A percentile compares a stretch with the other conserved stretches of the same genome.
These are phyloP conservation scores for Cremastinae sp. DNA, from an alignment of 2,888 invertebrate species.

Conservation along the genomic window DNA sequence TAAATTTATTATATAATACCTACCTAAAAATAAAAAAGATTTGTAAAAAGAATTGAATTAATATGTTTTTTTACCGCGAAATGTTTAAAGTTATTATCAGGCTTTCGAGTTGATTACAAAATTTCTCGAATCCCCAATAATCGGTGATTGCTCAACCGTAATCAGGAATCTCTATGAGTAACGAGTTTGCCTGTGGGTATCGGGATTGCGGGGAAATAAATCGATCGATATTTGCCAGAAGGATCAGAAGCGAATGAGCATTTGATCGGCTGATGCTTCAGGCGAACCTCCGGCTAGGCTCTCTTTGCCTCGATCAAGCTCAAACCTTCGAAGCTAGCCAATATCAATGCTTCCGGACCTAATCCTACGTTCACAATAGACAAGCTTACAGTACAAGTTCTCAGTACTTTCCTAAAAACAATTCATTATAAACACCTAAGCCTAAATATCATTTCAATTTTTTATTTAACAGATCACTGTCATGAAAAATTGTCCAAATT, in stretches of 20 bases:
- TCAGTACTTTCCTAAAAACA: background rate
- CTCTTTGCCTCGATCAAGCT: slow-evolving; percentile 1
- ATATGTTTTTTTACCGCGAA: too few relatives aligned
- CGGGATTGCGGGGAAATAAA: slow-evolving; percentile 35
- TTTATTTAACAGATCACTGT: too few relatives aligned
- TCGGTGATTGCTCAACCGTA: slow-evolving; percentile 27
- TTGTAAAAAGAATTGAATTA: background rate
- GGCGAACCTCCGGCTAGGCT: background rate
- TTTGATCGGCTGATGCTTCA: slow-evolving; percentile 35
- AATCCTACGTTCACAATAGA: slow-evolving; percentile 46
- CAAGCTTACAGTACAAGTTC: slow-evolving; percentile 14
- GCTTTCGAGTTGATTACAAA: background rate
- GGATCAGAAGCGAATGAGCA: slow-evolving; percentile 27
- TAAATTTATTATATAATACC: too few relatives aligned
- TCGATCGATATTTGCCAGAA: slow-evolving; percentile 51
- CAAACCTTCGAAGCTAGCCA: slow-evolving; percentile 38
- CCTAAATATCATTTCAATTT: too few relatives aligned
- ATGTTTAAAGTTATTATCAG: too few relatives aligned
- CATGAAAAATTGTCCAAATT: too few relatives aligned
- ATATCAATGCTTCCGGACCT: slow-evolving; percentile 55
- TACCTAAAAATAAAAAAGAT: too few relatives aligned
- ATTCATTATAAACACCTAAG: too few relatives aligned
- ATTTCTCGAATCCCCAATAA: background rate
- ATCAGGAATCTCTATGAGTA: slow-evolving; percentile 20
- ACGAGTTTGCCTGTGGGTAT: background rate